Evolutionary conservation across 2,113 vertebrate species (phyloP), one percentile per base, ranked within the genome.

Genomic region (Podocnemis expansa): DNA sequence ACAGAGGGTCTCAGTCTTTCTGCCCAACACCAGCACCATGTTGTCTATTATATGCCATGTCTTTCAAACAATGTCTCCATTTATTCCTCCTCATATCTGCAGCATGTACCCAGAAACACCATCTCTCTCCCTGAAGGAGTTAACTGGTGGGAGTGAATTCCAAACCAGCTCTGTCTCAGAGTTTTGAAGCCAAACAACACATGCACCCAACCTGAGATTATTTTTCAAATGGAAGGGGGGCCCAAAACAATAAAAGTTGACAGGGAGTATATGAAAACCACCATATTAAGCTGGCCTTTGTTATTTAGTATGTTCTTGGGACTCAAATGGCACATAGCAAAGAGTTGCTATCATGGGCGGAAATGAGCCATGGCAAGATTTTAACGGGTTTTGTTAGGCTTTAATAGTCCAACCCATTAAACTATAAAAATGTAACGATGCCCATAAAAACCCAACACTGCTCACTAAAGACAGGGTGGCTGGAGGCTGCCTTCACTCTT

Each of bases 341-440:
- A 58, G 88, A 67, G 81, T 92, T 80, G 94, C 94, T 96, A 96
- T 93, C 78, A 85, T 96, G 82, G 8, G 70, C 31, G 24, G 94
- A 96, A 97, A 94, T 89, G 85, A 96, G 83, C 91, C 94, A 2
- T 76, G 45, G 85, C 85, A 95, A 94, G 83, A 86, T 96, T 96
- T 96, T 91, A 93, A 94, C 1, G 1, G 92, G 88, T 93, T 97
- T 97, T 97, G 94, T 97, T 97, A 91, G 92, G 83, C 21, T 96
- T 95, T 95, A 94, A 95, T 82, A 95, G 93, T 81, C 38, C 94
- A 96, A 92, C 34, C 31, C 85, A 96, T 95, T 96, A 96, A 96
- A 94, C 95, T 96, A 92, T 96, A 97, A 97, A 97, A 97, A 93
- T 1, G 1, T 93, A 97, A 97, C 45, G 52, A 96, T 93, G 63